These are phyloP conservation scores for Andinoacara biseriatus DNA, from an alignment of 2,113 vertebrate species.

Conservation along the genomic window DNA sequence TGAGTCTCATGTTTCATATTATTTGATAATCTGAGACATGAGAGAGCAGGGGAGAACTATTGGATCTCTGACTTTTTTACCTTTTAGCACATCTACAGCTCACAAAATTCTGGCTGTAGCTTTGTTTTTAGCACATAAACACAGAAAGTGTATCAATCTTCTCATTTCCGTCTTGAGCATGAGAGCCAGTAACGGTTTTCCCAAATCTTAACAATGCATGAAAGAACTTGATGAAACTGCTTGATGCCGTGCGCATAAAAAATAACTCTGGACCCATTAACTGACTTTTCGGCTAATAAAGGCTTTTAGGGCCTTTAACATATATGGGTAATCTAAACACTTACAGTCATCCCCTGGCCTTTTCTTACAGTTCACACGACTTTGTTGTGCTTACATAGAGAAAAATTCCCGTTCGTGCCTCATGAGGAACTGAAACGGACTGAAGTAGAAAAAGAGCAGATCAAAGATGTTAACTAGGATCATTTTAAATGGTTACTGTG, in stretches of 20 bases:
- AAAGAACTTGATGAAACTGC: not conserved
- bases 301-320: accelerated
- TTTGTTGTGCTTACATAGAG: not conserved
- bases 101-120: not conserved
- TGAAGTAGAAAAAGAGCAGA: not conserved
- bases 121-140: accelerated
- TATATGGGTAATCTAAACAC: not conserved
- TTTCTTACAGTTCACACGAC: accelerated
- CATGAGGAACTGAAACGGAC: not conserved
- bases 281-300: not conserved
- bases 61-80: not conserved
- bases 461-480: slow-evolving; percentile 5
- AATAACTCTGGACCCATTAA: not conserved
- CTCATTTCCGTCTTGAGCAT: not conserved
- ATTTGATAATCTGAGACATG: not conserved
- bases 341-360: not conserved
- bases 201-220: not conserved
- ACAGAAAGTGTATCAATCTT: not conserved
- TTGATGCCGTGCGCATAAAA: not conserved
- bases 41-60: not conserved
- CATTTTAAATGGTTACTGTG: slow-evolving; percentile 46
- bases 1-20: not conserved
- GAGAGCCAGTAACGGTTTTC: accelerated
- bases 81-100: accelerated
- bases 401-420: not conserved